phyloP scores from a whole-genome alignment of 2,888 invertebrate genomes.

The Griposia aprilina region DNA sequence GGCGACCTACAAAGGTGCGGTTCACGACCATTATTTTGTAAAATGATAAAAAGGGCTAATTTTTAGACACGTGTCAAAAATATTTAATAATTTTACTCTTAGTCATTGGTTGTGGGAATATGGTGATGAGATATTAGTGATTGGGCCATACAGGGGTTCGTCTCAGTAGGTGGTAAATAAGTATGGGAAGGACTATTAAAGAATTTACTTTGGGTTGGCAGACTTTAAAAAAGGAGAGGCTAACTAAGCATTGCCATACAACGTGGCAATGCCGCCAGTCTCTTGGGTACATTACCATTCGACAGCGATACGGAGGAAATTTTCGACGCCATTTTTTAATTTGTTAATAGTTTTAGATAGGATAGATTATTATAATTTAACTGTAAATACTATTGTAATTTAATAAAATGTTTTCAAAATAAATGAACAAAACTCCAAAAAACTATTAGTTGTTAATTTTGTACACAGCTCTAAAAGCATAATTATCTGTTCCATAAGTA shows the following conservation, averaged over 20 bases:
- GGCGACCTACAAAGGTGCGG: conserved; percentile 61
- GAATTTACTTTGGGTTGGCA: neutral
- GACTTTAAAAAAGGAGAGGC: too few relatives aligned
- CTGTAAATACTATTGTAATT: too few relatives aligned
- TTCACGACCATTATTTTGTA: conserved; percentile 48
- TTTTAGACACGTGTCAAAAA: conserved; percentile 77
- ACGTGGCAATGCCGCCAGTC: too few relatives aligned
- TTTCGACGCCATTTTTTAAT: too few relatives aligned
- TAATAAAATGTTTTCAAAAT: too few relatives aligned
- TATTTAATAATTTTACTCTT: conserved; percentile 75
- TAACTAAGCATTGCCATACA: too few relatives aligned
- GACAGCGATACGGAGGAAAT: too few relatives aligned
- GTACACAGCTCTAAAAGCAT: neutral
- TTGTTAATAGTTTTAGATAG: too few relatives aligned
- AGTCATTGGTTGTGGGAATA: conserved; percentile 80
- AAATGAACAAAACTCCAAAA: too few relatives aligned
- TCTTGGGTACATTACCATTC: too few relatives aligned
- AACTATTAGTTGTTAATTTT: neutral
- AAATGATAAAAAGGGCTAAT: conserved; percentile 71
- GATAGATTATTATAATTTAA: too few relatives aligned
- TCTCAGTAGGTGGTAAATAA: conserved; percentile 56
- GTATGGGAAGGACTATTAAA: neutral
- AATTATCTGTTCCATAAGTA: neutral
- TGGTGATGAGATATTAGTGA: conserved; percentile 63
- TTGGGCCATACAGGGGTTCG: conserved; percentile 13